A percentile compares a stretch with the other conserved stretches of the same genome.
Evolutionary conservation across 2,797 vertebrate genomes (phyloP).

Genomic region (Delichon dasypus): DNA sequence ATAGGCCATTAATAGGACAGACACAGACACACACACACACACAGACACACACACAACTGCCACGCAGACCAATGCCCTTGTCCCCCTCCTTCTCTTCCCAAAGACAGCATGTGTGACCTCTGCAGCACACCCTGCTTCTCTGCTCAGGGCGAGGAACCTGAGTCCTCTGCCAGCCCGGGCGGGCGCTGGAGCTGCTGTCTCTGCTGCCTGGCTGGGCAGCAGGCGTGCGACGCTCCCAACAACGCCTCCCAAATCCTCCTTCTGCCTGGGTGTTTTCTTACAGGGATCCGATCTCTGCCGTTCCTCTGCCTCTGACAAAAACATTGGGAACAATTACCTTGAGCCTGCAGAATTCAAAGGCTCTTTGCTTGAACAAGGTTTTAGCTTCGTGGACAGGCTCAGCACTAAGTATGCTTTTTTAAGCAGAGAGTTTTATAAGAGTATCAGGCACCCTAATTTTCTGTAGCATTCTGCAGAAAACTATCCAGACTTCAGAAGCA

Average conservation of each 20-base stretch:
- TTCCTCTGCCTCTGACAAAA: background rate
- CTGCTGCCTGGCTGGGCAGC: constrained; percentile 10
- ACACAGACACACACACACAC: rapidly evolving
- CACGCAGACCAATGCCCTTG: rapidly evolving
- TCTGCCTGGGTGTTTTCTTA: constrained; percentile 32
- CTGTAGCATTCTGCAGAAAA: background rate
- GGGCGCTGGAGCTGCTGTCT: background rate
- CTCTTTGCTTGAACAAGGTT: rapidly evolving
- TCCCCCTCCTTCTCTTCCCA: background rate
- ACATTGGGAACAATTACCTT: background rate
- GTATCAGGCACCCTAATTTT: background rate
- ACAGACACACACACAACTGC: background rate
- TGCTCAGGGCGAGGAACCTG: constrained; percentile 56
- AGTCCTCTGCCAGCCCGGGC: background rate
- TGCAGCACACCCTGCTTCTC: background rate
- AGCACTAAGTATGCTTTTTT: background rate
- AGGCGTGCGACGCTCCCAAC: background rate
- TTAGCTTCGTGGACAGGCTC: background rate
- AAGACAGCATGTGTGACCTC: background rate
- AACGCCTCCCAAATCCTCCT: background rate
- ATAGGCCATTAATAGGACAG: background rate
- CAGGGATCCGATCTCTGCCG: background rate
- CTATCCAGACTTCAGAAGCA: background rate
- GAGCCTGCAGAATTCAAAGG: background rate
- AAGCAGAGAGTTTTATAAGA: background rate